Evolutionary conservation across 1,140 invertebrate genomes (phyloP).

Genomic region (Limonius californicus): DNA sequence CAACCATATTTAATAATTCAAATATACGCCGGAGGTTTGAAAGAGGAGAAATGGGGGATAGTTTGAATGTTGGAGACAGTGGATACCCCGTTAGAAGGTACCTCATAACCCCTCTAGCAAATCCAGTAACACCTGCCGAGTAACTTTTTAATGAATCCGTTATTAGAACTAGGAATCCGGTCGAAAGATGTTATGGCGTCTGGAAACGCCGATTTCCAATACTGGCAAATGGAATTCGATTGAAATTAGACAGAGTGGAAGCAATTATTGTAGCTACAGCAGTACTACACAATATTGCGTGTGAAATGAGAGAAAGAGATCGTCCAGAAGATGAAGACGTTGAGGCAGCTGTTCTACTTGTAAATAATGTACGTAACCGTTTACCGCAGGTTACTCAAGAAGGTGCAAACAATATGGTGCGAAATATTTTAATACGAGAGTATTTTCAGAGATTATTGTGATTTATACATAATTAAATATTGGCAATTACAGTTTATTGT

Average conservation of each 20-base stretch:
- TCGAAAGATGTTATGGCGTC: slow-evolving; percentile 41
- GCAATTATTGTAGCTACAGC: slow-evolving; percentile 35
- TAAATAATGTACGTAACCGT: too few species aligned
- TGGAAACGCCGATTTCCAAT: slow-evolving; percentile 43
- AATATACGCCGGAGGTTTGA: background rate
- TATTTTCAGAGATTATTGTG: too few species aligned
- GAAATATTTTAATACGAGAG: too few species aligned
- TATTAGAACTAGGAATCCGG: slow-evolving; percentile 39
- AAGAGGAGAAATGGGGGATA: background rate
- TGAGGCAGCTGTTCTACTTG: too few species aligned
- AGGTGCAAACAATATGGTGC: too few species aligned
- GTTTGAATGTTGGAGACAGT: background rate
- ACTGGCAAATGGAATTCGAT: slow-evolving; percentile 30
- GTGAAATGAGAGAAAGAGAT: background rate
- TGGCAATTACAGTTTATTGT: too few species aligned
- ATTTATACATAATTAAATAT: too few species aligned
- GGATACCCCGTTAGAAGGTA: slow-evolving; percentile 21
- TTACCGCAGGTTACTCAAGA: too few species aligned
- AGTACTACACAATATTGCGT: slow-evolving; percentile 24
- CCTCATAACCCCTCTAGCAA: slow-evolving; percentile 37
- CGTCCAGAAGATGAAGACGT: background rate
- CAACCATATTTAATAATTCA: background rate
- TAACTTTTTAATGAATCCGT: slow-evolving; percentile 41
- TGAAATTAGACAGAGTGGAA: slow-evolving; percentile 31
- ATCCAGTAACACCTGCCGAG: slow-evolving; percentile 31